A percentile compares a stretch with the other conserved stretches of the same genome.
These are phyloP conservation scores for Palaemon carinicauda DNA, from an alignment of 1,140 invertebrate genomes.

Conservation along the genomic window DNA sequence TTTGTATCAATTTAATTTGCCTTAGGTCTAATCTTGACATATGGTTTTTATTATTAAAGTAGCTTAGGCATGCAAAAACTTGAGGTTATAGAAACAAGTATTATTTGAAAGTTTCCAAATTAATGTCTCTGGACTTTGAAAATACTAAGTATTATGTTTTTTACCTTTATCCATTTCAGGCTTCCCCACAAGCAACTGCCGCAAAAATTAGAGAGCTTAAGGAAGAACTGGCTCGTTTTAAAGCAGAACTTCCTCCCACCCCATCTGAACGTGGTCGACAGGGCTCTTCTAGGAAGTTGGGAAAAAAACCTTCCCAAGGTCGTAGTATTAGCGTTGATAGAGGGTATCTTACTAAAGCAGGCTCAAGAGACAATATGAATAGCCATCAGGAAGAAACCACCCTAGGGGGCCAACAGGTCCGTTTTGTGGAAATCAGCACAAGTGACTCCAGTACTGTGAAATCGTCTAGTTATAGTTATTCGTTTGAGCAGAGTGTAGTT, in stretches of 20 bases:
- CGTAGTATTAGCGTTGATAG: constrained; percentile 54
- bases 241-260: constrained; percentile 44
- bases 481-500: constrained; percentile 3
- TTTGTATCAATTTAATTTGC: too few species aligned
- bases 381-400: background rate
- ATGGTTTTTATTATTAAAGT: too few species aligned
- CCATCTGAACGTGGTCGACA: constrained; percentile 47
- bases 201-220: constrained; percentile 54
- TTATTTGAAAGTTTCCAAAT: background rate
- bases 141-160: background rate
- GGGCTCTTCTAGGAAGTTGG: constrained; percentile 22
- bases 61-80: too few species aligned
- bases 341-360: constrained; percentile 51
- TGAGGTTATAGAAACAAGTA: too few species aligned
- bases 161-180: background rate
- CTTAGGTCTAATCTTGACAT: too few species aligned
- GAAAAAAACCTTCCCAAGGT: constrained; percentile 29
- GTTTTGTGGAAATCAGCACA: constrained; percentile 40
- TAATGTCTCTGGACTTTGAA: too few species aligned
- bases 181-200: constrained; percentile 51
- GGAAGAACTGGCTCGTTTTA: constrained; percentile 49
- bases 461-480: constrained; percentile 37
- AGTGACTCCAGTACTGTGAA: constrained; percentile 7
- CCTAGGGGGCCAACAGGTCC: background rate
- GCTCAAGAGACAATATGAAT: constrained; percentile 24